A percentile compares a stretch with the other conserved stretches of the same genome.
Conservation (phyloP, 2,113 vertebrate genomes). For the Oncorhynchus kisutch region DNA sequence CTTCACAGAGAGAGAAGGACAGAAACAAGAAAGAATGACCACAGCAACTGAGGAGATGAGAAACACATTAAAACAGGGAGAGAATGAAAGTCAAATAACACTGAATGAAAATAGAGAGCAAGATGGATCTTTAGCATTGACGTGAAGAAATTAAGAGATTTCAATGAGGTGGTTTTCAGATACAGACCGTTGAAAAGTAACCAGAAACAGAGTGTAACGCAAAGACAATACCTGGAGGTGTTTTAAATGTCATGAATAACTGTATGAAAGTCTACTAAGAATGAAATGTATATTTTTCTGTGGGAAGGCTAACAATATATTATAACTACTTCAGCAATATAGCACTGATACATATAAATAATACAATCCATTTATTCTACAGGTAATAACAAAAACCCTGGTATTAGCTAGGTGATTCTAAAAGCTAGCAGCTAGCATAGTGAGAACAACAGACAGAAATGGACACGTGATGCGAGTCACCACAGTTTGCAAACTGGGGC, state of each 20-base stretch:
- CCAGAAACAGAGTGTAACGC: not conserved
- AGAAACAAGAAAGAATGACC: conserved; percentile 63
- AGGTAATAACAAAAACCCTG: conserved; percentile 30
- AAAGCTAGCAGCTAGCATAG: conserved; percentile 5
- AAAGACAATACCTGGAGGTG: not conserved
- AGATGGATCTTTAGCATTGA: conserved; percentile 6
- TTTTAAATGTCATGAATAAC: too few species aligned
- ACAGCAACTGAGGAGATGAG: conserved; percentile 31
- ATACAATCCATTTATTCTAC: not conserved
- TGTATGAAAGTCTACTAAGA: too few species aligned
- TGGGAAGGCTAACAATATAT: too few species aligned
- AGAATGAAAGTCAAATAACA: conserved; percentile 13
- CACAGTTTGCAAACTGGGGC: conserved; percentile 48
- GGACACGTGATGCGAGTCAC: conserved; percentile 39
- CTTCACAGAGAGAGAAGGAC: conserved; percentile 72
- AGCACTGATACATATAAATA: too few species aligned
- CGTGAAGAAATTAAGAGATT: not conserved
- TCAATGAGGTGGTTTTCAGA: not conserved
- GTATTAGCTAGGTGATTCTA: not conserved
- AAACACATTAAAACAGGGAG: conserved; percentile 24
- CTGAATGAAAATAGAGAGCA: conserved; percentile 6
- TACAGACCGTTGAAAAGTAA: not conserved
- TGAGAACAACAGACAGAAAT: conserved; percentile 28
- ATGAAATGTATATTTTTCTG: too few species aligned
- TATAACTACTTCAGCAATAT: too few species aligned